These are phyloP conservation scores for Dendrocopos noguchii DNA, from an alignment of 2,113 vertebrate genomes.

Conservation along the genomic window DNA sequence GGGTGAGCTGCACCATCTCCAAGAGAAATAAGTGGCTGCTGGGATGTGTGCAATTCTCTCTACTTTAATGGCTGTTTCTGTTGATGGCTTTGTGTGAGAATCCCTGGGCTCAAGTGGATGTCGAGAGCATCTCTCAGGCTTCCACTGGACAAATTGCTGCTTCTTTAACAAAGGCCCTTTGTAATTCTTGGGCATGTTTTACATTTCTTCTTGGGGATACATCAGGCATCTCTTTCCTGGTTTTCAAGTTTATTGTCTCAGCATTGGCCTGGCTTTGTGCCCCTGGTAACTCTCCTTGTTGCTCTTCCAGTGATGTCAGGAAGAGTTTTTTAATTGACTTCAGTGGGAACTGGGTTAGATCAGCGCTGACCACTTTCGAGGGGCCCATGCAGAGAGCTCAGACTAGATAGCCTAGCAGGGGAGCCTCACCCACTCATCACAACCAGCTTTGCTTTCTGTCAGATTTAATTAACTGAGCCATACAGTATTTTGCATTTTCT, in stretches of 20 bases:
- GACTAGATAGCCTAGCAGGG: slow-evolving; percentile 1
- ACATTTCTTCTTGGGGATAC: slow-evolving; percentile 24
- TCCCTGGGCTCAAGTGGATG: background rate
- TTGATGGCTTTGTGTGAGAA: background rate
- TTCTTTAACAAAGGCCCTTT: slow-evolving; percentile 43
- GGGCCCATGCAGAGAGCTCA: background rate
- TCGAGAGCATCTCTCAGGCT: background rate
- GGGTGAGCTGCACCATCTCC: background rate
- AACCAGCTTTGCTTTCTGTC: slow-evolving; percentile 22
- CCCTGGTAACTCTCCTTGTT: background rate
- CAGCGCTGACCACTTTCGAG: background rate
- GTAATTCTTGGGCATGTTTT: slow-evolving; percentile 8
- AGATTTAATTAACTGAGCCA: slow-evolving; percentile 21
- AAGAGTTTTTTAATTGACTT: background rate
- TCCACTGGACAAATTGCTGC: background rate
- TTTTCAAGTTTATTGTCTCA: slow-evolving; percentile 44
- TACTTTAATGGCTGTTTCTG: background rate
- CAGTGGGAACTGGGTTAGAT: slow-evolving; percentile 35
- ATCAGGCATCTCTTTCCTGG: background rate
- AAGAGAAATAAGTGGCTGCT: background rate
- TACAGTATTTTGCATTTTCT: slow-evolving; percentile 35
- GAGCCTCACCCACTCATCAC: background rate
- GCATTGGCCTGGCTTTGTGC: background rate
- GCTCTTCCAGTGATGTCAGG: slow-evolving; percentile 10
- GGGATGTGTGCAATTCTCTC: background rate